Conservation (phyloP, 2,797 vertebrate species). For the Propithecus perrieri region DNA sequence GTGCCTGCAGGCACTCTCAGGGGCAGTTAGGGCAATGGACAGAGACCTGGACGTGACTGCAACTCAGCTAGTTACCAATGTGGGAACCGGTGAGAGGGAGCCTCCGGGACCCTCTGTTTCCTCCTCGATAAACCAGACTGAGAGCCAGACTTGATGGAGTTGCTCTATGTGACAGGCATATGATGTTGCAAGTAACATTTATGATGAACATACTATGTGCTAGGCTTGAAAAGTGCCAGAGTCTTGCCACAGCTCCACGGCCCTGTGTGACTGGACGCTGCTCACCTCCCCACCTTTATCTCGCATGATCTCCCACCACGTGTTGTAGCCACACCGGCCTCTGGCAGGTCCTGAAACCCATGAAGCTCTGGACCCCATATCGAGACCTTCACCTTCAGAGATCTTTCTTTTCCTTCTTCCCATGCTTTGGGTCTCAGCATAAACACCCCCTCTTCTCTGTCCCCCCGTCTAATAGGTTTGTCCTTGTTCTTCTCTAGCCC, state of each 20-base stretch:
- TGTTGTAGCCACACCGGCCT: neutral
- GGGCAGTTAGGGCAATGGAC: neutral
- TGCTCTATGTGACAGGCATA: too few relatives aligned
- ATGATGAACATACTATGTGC: rapidly evolving
- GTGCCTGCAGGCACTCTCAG: neutral
- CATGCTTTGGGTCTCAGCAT: neutral
- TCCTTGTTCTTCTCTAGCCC: neutral
- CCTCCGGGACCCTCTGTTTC: neutral
- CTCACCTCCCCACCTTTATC: neutral
- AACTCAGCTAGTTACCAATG: neutral
- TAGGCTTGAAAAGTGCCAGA: neutral
- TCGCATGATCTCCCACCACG: rapidly evolving
- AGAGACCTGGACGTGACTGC: neutral
- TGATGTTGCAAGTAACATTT: neutral
- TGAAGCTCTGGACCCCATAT: neutral
- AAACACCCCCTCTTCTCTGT: neutral
- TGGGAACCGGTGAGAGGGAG: neutral
- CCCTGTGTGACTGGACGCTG: rapidly evolving
- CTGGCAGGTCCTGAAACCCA: neutral
- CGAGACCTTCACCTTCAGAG: neutral
- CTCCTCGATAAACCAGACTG: neutral
- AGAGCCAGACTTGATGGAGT: neutral
- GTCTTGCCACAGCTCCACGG: neutral
- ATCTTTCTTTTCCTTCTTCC: too few relatives aligned
- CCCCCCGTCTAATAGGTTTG: neutral